Conservation (phyloP, 1,140 invertebrate species). For the Harlomillsia oculata region DNA sequence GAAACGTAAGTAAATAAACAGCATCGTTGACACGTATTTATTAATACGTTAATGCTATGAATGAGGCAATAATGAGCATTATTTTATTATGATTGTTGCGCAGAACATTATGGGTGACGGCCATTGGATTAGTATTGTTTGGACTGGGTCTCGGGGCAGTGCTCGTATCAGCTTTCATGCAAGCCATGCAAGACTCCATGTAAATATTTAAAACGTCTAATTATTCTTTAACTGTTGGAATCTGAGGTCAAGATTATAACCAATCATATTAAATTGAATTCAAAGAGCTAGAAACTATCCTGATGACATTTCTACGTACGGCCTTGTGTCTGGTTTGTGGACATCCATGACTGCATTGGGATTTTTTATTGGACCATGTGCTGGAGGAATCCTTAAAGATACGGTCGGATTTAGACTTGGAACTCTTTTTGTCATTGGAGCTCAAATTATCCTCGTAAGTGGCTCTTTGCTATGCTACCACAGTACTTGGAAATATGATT, state of each 20-base stretch:
- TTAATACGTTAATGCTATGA: too few relatives aligned
- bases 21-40: neutral
- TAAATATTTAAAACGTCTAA: slow-evolving; percentile 40
- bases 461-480: neutral
- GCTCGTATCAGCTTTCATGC: slow-evolving; percentile 68
- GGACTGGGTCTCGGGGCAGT: slow-evolving; percentile 71
- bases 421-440: slow-evolving; percentile 59
- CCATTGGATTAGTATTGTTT: slow-evolving; percentile 60
- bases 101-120: slow-evolving; percentile 55
- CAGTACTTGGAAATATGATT: neutral
- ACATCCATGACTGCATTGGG: slow-evolving; percentile 74
- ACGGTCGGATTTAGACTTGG: slow-evolving; percentile 59
- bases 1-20: slow-evolving; percentile 45
- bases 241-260: neutral
- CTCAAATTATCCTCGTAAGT: slow-evolving; percentile 57
- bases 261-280: neutral
- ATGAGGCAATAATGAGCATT: neutral
- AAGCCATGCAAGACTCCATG: slow-evolving; percentile 64
- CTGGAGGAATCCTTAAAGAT: slow-evolving; percentile 65
- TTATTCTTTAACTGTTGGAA: neutral
- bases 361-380: slow-evolving; percentile 69
- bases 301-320: slow-evolving; percentile 70
- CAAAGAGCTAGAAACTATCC: slow-evolving; percentile 57
- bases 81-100: slow-evolving; percentile 34
- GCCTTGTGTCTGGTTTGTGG: slow-evolving; percentile 71